Conservation (phyloP, 92 coral and sea anemone genomes). For the Palythoa heliodiscus region DNA sequence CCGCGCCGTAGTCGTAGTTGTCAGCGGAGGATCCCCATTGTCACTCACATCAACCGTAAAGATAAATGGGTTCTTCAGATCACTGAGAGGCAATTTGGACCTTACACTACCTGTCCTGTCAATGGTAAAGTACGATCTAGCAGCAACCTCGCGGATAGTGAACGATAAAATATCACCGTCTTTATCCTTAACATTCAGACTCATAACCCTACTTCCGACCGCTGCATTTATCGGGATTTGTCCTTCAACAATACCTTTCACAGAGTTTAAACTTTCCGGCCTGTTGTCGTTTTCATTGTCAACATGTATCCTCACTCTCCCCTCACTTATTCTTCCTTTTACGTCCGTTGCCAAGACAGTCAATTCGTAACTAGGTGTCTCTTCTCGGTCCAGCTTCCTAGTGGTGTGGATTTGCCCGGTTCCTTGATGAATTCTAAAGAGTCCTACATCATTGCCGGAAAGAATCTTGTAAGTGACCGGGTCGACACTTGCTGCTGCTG, state of each 20-base stretch:
- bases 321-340: slow-evolving; percentile 73
- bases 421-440: slow-evolving; percentile 69
- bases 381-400: slow-evolving; percentile 80
- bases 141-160: slow-evolving; percentile 58
- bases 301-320: slow-evolving; percentile 63
- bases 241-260: slow-evolving; percentile 64
- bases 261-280: slow-evolving; percentile 64
- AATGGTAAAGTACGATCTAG: slow-evolving; percentile 63
- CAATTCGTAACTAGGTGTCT: slow-evolving; percentile 63
- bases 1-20: slow-evolving; percentile 59
- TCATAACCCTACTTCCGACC: slow-evolving; percentile 63
- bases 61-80: slow-evolving; percentile 57
- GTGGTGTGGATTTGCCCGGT: slow-evolving; percentile 72
- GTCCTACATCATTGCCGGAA: slow-evolving; percentile 65
- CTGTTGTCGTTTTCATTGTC: slow-evolving; percentile 82
- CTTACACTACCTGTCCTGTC: slow-evolving; percentile 58
- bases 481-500: slow-evolving; percentile 76
- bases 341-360: slow-evolving; percentile 87
- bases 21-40: slow-evolving; percentile 69
- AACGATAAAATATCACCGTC: slow-evolving; percentile 75
- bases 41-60: slow-evolving; percentile 78
- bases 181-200: slow-evolving; percentile 67
- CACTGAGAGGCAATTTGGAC: slow-evolving; percentile 52
- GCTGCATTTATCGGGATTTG: slow-evolving; percentile 65
- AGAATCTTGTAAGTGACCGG: slow-evolving; percentile 72